A percentile compares a stretch with the other conserved stretches of the same genome.
Conservation (phyloP, 2,113 vertebrate species). For the Peromyscus maniculatus region DNA sequence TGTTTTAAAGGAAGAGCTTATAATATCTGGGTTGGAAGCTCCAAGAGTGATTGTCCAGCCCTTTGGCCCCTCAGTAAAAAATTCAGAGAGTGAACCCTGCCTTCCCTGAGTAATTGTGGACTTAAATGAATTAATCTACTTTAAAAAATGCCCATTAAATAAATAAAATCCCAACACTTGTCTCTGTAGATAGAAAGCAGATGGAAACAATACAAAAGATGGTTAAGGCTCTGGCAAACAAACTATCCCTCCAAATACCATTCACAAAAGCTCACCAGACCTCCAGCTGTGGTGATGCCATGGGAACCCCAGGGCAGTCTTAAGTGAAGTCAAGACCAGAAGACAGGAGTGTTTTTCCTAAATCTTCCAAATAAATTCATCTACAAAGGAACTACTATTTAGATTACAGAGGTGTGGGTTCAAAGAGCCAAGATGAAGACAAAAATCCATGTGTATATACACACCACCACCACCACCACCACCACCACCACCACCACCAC, state of each 20-base stretch:
- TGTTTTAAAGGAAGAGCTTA: constrained; percentile 58
- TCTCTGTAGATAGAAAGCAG: constrained; percentile 74
- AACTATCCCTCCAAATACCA: constrained; percentile 71
- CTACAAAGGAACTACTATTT: constrained; percentile 51
- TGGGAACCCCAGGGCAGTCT: constrained; percentile 30
- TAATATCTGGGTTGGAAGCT: constrained; percentile 25
- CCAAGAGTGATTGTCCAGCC: not conserved
- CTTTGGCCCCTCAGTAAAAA: not conserved
- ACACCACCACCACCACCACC: not conserved
- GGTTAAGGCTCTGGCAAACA: constrained; percentile 68
- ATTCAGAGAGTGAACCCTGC: not conserved
- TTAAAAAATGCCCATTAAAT: constrained; percentile 72
- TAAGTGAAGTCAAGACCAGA: constrained; percentile 66
- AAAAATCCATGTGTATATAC: not conserved
- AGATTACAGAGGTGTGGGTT: not conserved
- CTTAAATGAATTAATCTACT: constrained; percentile 65
- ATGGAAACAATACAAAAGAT: constrained; percentile 73
- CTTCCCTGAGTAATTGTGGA: constrained; percentile 2
- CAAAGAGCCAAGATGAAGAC: constrained; percentile 22
- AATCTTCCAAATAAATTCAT: constrained; percentile 64
- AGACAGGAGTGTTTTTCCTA: constrained; percentile 26
- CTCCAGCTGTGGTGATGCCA: constrained; percentile 64
- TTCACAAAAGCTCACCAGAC: constrained; percentile 70
- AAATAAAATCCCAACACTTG: constrained; percentile 78
- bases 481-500: not conserved